Evolutionary conservation across 2,113 vertebrate genomes (phyloP), one percentile per base, ranked within the genome.

Genomic region (Bos taurus): DNA sequence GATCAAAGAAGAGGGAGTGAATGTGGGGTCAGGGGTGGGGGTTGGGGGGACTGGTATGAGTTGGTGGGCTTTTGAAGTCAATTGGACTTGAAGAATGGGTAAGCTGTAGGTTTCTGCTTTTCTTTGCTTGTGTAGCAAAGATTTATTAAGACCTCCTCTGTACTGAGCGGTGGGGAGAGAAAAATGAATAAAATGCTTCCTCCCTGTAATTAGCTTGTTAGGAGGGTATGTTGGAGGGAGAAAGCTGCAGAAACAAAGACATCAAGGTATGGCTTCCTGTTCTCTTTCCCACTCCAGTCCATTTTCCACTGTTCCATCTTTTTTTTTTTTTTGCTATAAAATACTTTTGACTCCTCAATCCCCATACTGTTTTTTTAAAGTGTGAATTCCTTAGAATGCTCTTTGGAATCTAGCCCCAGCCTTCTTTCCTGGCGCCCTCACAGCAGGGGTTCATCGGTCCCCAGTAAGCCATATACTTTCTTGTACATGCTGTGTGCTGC

Each of bases 401-500:
- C 26, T 46, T 83, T 13, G 33, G 59, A 94, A 40, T 85, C 59
- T 48, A 67, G 57, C 50, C 33, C 50, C 17, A 50, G 5, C 13
- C 50, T 60, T 64, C 33, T 48, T 86, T 87, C 81, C 81, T 12
- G 13, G 17, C 12, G 1, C 16, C 28, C 21, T 21, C 57, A 28
- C 5, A 83, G 26, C 59, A 54, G 26, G 82, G 54, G 30, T 50
- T 77, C 64, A 16, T 6, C 3, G 2, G 7, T 30, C 7, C 80
- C 33, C 26, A 50, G 71, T 43, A 36, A 64, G 30, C 81, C 83
- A 10, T 11, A 13, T 3, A 14, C 21, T 80, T 90, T 56, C 7
- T 57, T 50, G 33, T 30, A 40, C 43, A 33, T 1, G 0, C n/a
- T 7, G 11, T 26, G 23, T 2, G 10, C n/a, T 6, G 7, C 56